Percentiles rank a stretch among this genome's conserved stretches.
Evolutionary conservation across 1,140 invertebrate species (phyloP).

Genomic region (Polypedilum pembai): DNA sequence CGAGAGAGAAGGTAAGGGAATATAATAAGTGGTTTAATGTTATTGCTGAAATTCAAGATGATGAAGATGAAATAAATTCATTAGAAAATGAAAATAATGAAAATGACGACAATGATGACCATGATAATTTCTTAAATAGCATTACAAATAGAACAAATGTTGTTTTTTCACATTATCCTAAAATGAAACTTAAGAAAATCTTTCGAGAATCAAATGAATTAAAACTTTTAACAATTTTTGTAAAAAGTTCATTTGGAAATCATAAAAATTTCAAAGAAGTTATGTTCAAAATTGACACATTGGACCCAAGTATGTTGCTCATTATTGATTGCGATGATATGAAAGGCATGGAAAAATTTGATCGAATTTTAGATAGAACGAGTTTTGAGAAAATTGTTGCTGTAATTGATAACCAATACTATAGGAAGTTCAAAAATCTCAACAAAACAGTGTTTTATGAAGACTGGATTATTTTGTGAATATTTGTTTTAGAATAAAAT

Average conservation of each 20-base stretch:
- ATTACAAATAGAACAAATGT: not conserved
- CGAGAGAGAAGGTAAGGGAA: not conserved
- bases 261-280: not conserved
- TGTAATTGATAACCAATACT: not conserved
- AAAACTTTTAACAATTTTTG: not conserved
- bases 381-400: not conserved
- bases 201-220: not conserved
- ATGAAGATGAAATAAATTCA: not conserved
- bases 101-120: not conserved
- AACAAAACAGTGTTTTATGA: no score
- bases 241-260: not conserved
- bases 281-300: not conserved
- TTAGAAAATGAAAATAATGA: not conserved
- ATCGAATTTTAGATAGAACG: not conserved
- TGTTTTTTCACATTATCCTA: not conserved
- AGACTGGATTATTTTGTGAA: no score
- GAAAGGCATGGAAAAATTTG: not conserved
- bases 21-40: not conserved
- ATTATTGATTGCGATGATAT: not conserved
- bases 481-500: not conserved
- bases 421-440: no score
- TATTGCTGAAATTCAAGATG: not conserved
- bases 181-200: not conserved
- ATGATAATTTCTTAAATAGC: not conserved
- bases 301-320: not conserved